These are phyloP conservation scores for Cyanistes caeruleus DNA, from an alignment of 2,113 vertebrate species.

Conservation along the genomic window DNA sequence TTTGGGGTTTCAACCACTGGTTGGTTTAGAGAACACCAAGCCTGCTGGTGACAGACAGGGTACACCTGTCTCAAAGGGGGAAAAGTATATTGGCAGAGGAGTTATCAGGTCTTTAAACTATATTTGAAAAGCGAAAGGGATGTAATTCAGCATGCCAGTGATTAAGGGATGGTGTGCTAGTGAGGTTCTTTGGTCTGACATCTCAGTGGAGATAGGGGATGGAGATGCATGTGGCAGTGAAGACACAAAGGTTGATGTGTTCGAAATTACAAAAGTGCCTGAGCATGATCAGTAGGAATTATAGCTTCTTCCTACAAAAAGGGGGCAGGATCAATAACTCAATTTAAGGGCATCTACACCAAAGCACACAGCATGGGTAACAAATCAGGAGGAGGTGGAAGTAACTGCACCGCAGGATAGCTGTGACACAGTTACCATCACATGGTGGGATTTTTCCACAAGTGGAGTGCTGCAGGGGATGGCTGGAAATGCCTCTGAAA, in stretches of 20 bases:
- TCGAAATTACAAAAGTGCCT: background rate
- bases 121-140: background rate
- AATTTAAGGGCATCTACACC: background rate
- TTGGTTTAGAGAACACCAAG: background rate
- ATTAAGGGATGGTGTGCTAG: background rate
- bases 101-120: background rate
- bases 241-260: background rate
- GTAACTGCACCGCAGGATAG: background rate
- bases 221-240: background rate
- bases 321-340: background rate
- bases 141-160: background rate
- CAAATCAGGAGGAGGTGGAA: background rate
- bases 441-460: rapidly evolving
- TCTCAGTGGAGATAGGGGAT: background rate
- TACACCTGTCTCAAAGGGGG: background rate
- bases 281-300: background rate
- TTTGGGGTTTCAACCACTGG: background rate
- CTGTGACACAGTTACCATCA: background rate
- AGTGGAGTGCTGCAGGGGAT: background rate
- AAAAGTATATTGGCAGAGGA: background rate
- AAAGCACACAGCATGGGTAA: background rate
- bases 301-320: background rate
- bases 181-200: background rate
- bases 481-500: background rate
- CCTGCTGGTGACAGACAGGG: background rate